Base-by-base conservation (phyloP, 2,113 vertebrate species). In the Polyodon spathula region DNA sequence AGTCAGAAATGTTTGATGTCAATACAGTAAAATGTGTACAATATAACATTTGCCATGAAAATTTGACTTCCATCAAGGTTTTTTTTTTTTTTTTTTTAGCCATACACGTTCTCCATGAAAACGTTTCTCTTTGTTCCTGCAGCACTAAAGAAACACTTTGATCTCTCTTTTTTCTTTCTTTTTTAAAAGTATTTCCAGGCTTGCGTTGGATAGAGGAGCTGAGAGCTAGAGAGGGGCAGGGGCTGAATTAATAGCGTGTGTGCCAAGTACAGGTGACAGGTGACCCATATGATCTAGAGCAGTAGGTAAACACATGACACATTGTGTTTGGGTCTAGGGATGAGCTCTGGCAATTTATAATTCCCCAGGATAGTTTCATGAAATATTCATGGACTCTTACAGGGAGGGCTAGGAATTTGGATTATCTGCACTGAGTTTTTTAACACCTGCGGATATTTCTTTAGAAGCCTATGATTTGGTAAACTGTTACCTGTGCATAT, bases 111-210 rank as follows among this genome's bases (percentile, higher is more conserved):
- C 70, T 72, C 76, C 80, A 76, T 88, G 86, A 86, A 76, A 81
- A 74, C 75, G 73, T 87, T 88, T 84, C 77, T 82, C 84, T 92
- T 93, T 92, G 86, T 93, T 92, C 87, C 85, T 63, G 56, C 77
- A 72, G 77, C 77, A 84, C 76, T 74, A 76, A 78, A 68, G 84
- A 78, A 78, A 57, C 68, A 83, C 91, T 95, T 96, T 94, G 91
- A 94, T 94, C 84, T 54, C 44, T 14, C 44, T 27, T 27, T 3
- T 27, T 27, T 46, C 14, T 46, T 82, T 74, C 76, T 75, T 86
- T 72, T 84, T 88, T 89, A 85, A 84, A 91, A 92, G 88, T 90
- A 92, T 93, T 93, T 92, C 90, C 92, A 94, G 93, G 84, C 89
- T 81, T 86, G 77, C 71, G 69, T 78, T 82, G 71, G 75, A 71